These are phyloP conservation scores for Tubiluchus corallicola DNA, from an alignment of 2,888 invertebrate species.

Conservation along the genomic window DNA sequence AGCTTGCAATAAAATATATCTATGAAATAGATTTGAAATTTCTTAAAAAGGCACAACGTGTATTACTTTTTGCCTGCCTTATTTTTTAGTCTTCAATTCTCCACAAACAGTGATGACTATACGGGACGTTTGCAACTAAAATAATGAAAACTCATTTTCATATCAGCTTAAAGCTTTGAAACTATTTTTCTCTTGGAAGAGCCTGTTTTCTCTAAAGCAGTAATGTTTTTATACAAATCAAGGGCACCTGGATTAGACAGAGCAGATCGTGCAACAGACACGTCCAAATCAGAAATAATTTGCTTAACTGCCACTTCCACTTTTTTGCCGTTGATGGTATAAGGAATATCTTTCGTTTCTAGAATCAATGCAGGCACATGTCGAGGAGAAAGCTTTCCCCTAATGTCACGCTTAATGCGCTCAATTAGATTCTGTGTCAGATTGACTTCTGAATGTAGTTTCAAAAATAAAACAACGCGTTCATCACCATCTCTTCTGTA, in stretches of 20 bases:
- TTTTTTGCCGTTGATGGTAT: constrained; percentile 39
- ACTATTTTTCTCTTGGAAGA: too few species aligned
- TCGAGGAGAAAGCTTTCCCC: constrained; percentile 32
- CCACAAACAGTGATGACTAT: too few species aligned
- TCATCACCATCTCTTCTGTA: constrained; percentile 33
- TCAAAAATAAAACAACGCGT: constrained; percentile 36
- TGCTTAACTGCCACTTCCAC: constrained; percentile 38
- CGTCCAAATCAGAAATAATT: constrained; percentile 31
- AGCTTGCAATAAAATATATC: too few species aligned
- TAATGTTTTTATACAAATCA: constrained; percentile 30
- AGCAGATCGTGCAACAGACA: constrained; percentile 33
- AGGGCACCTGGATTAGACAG: constrained; percentile 34
- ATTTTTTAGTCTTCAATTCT: too few species aligned
- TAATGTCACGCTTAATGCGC: constrained; percentile 29
- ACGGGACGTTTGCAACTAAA: too few species aligned
- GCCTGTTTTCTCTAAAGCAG: too few species aligned
- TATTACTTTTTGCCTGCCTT: too few species aligned
- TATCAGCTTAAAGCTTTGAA: too few species aligned
- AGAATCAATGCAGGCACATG: constrained; percentile 36
- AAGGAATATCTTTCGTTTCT: constrained; percentile 34
- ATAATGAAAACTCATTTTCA: too few species aligned
- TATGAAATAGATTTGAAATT: too few species aligned
- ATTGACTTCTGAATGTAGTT: constrained; percentile 24
- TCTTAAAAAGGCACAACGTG: too few species aligned
- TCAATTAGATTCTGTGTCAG: constrained; percentile 28